These are phyloP conservation scores for Brachynemurus nebulosus DNA, from an alignment of 2,888 invertebrate genomes.

Conservation along the genomic window DNA sequence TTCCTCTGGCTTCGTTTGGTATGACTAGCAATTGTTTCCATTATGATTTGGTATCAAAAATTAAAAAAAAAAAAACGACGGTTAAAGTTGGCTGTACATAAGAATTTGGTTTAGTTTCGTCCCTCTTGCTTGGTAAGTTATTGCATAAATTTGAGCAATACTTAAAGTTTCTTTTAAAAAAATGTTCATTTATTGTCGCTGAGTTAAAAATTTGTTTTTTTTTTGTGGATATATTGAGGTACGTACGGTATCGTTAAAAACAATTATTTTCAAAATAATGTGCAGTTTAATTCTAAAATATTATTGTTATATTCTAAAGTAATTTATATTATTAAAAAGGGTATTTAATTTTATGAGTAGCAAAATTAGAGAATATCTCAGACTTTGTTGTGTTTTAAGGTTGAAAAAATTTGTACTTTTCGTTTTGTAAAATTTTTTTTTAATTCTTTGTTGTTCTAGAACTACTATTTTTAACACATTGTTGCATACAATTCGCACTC, in stretches of 20 bases:
- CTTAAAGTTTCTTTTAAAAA: neutral
- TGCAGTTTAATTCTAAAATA: conserved; percentile 2
- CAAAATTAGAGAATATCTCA: conserved; percentile 11
- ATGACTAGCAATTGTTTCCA: conserved; percentile 2
- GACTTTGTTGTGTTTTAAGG: conserved; percentile 9
- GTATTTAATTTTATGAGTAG: conserved; percentile 10
- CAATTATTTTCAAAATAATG: conserved; percentile 6
- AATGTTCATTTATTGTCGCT: conserved; percentile 4
- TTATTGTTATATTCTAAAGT: conserved; percentile 2
- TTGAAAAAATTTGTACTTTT: conserved; percentile 11
- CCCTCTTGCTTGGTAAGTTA: no score
- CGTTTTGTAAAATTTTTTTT: no score
- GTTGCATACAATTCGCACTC: no score
- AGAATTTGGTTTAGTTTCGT: neutral
- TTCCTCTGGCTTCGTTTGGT: neutral
- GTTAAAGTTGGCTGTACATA: neutral
- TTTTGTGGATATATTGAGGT: conserved; percentile 2
- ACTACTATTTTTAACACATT: no score
- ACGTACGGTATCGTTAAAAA: conserved; percentile 5
- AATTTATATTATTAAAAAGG: conserved; percentile 3
- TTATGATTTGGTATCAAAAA: neutral
- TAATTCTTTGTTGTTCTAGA: no score
- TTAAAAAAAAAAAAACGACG: neutral
- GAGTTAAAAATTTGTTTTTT: no score
- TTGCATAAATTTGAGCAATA: conserved; percentile 2